phyloP scores from a whole-genome alignment of 2,113 vertebrate genomes.

The Eira barbara region DNA sequence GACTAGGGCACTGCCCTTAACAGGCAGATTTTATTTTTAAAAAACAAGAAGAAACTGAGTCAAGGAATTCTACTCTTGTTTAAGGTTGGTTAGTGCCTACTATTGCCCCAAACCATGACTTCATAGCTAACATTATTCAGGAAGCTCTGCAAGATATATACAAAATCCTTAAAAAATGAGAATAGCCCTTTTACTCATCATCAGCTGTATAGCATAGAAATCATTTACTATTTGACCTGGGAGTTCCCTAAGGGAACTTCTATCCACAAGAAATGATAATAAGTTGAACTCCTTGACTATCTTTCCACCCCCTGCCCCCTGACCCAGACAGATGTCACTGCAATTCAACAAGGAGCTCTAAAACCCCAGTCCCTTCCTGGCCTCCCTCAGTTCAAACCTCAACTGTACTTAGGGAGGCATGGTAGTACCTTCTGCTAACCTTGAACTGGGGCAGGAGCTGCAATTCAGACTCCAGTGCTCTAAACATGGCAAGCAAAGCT shows the following conservation, averaged over 20 bases:
- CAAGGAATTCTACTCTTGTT: neutral
- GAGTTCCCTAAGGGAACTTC: conserved; percentile 23
- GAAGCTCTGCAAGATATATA: conserved; percentile 41
- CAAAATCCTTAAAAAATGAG: conserved; percentile 37
- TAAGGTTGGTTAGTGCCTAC: conserved; percentile 58
- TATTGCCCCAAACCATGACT: conserved; percentile 36
- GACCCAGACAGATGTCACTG: neutral
- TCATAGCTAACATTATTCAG: neutral
- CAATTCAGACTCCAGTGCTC: neutral
- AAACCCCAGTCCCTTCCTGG: too few species aligned
- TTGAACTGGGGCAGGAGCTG: neutral
- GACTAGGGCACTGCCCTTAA: neutral
- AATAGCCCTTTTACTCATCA: neutral
- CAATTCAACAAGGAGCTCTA: neutral
- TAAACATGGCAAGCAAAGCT: neutral
- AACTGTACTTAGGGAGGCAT: neutral
- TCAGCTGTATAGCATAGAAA: neutral
- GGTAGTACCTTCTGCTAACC: neutral
- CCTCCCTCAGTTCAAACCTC: neutral
- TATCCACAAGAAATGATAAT: conserved; percentile 32
- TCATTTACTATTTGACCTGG: neutral
- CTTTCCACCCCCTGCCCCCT: neutral
- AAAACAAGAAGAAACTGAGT: conserved; percentile 12
- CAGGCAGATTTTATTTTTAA: neutral
- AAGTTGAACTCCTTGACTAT: neutral